Conservation (phyloP, 2,888 invertebrate genomes). For the Schizotus pectinicornis region DNA sequence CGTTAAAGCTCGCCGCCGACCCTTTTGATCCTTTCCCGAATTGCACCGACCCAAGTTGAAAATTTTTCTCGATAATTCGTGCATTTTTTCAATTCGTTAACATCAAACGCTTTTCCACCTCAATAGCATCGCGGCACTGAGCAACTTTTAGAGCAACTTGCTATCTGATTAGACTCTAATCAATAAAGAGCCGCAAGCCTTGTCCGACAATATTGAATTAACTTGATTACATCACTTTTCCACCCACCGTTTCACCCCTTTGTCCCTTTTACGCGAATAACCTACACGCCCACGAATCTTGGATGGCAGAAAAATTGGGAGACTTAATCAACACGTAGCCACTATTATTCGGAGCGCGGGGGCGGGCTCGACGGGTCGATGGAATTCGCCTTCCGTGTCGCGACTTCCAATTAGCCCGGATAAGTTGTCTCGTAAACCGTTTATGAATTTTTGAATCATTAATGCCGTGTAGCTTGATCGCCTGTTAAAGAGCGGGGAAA, state of each 20-base stretch:
- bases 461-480: no score
- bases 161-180: conserved; percentile 34
- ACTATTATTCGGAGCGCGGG: no score
- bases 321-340: no score
- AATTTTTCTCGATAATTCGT: conserved; percentile 27
- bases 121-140: conserved; percentile 23
- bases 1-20: no score
- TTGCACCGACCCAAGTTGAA: conserved; percentile 3
- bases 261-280: conserved; percentile 16
- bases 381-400: no score
- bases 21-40: conserved; percentile 19
- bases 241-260: conserved; percentile 24
- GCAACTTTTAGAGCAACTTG: conserved; percentile 31
- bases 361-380: no score
- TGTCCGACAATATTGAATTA: conserved; percentile 32
- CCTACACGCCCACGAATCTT: neutral
- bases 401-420: no score
- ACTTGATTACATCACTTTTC: conserved; percentile 32
- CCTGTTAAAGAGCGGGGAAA: no score
- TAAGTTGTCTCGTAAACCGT: no score
- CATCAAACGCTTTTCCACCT: conserved; percentile 33
- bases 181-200: conserved; percentile 30
- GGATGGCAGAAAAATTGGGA: no score
- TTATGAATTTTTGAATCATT: no score
- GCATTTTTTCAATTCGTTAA: conserved; percentile 35